Percentiles rank a stretch among this genome's conserved stretches.
phyloP scores from a whole-genome alignment of 2,113 vertebrate genomes.

The Gasterosteus aculeatus region DNA sequence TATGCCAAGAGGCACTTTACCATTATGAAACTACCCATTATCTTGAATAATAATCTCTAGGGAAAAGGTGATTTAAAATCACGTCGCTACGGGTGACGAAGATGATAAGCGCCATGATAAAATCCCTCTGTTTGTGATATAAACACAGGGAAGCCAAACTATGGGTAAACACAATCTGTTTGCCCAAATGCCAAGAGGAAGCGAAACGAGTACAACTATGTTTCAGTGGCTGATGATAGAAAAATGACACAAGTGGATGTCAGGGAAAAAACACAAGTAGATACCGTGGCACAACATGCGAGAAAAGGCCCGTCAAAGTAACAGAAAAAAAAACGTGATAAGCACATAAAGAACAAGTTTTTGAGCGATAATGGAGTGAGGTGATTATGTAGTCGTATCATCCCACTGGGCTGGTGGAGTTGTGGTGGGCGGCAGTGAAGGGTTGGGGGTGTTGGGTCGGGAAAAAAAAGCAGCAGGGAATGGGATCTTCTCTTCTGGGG shows the following conservation, averaged over 20 bases:
- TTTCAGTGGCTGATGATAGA: constrained; percentile 10
- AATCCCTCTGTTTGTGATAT: constrained; percentile 10
- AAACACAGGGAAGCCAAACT: constrained; percentile 16
- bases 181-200: constrained; percentile 5
- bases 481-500: constrained; percentile 44
- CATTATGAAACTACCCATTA: constrained; percentile 62
- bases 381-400: constrained; percentile 46
- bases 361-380: constrained; percentile 42
- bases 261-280: constrained; percentile 22
- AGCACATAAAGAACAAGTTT: constrained; percentile 49
- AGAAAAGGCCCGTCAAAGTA: constrained; percentile 38
- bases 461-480: constrained; percentile 34
- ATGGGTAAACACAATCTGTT: constrained; percentile 28
- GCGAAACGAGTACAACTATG: constrained; percentile 31
- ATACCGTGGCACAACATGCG: constrained; percentile 33
- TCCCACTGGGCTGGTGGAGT: constrained; percentile 17
- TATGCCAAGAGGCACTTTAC: constrained; percentile 61
- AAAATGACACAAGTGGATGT: constrained; percentile 27
- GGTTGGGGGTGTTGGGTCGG: constrained; percentile 12
- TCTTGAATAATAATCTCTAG: constrained; percentile 65
- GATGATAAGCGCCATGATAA: constrained; percentile 15
- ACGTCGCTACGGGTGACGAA: constrained; percentile 47
- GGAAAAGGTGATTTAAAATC: constrained; percentile 62
- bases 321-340: constrained; percentile 16
- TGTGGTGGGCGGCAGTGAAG: constrained; percentile 22